Base-by-base conservation (phyloP, 1,140 invertebrate genomes). In the Parapsyche elsis region DNA sequence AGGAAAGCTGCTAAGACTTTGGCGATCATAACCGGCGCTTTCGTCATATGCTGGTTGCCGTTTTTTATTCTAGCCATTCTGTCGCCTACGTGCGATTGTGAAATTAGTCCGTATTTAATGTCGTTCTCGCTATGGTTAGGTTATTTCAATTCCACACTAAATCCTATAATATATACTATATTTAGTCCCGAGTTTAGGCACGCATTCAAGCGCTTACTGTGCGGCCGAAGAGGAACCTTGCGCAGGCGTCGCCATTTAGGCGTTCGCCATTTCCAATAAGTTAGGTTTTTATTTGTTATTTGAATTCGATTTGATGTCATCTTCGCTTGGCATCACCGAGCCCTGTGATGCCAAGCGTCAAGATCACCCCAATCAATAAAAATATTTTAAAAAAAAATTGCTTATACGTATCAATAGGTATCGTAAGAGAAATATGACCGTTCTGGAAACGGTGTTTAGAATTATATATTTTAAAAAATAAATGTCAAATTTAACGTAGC, bases 1-100 rank as follows among this genome's bases (percentile, higher is more conserved):
- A 90, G 94, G 57, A 97, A 97, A 88, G 96, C 96, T 14, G 96
- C 95, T 21, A 96, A 97, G 88, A 97, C 96, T 19, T 89, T 98
- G 83, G 96, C 95, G 83, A 96, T 96, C 86, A 96, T 97, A 81
- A 97, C 96, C 24, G 95, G 95, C 45, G 95, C 94, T 61, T 97
- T 97, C 87, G 94, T 97, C 30, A 91, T 94, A 57, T 97, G 95
- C 87, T 97, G 95, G 95, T 88, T 96, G 82, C 95, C 95, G 9
- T 97, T 97, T 86, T 97, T 97, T 87, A 90, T 96, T n/a, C 91
- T 95, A 85, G 95, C 95, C 12, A 91, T 97, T n/a, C 88, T 96
- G 49, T 91, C 95, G 85, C 94, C 96, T 9, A 90, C 95, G 21
- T 95, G 94, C 86, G 86, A 88, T 77, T 90, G 88, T 81, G 85